phyloP scores from a whole-genome alignment of 2,888 invertebrate genomes.

The Spodoptera littoralis region DNA sequence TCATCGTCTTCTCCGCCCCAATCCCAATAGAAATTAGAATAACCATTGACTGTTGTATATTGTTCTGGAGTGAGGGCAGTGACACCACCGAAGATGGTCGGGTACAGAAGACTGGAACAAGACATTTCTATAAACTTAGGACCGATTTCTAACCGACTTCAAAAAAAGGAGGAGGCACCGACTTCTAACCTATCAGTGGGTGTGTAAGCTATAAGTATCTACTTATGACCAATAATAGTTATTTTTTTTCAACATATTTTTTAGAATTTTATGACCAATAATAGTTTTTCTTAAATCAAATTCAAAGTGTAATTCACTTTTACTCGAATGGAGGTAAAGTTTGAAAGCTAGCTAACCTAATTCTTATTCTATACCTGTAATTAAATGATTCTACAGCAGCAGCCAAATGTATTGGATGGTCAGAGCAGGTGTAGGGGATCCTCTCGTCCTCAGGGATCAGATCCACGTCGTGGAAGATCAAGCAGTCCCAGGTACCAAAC shows the following conservation, averaged over 20 bases:
- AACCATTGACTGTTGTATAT: slow-evolving; percentile 94
- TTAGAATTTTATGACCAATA: too few species aligned
- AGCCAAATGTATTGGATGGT: slow-evolving; percentile 30
- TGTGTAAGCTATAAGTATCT: too few species aligned
- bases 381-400: background rate
- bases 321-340: too few species aligned
- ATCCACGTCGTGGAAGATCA: slow-evolving; percentile 48
- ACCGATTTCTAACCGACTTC: too few species aligned
- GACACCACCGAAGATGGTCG: slow-evolving; percentile 93
- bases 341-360: too few species aligned
- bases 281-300: too few species aligned
- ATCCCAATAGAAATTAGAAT: slow-evolving; percentile 96
- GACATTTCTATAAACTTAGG: background rate
- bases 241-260: too few species aligned
- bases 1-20: slow-evolving; percentile 99
- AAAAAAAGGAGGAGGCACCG: too few species aligned
- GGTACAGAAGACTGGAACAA: slow-evolving; percentile 29
- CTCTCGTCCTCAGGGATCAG: slow-evolving; percentile 41
- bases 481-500: slow-evolving; percentile 43
- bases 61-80: slow-evolving; percentile 94
- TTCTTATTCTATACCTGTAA: background rate
- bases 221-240: too few species aligned
- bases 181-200: too few species aligned
- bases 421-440: slow-evolving; percentile 38
- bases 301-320: too few species aligned